Evolutionary conservation across 2,113 vertebrate species (phyloP).

Genomic region (Agapornis roseicollis): DNA sequence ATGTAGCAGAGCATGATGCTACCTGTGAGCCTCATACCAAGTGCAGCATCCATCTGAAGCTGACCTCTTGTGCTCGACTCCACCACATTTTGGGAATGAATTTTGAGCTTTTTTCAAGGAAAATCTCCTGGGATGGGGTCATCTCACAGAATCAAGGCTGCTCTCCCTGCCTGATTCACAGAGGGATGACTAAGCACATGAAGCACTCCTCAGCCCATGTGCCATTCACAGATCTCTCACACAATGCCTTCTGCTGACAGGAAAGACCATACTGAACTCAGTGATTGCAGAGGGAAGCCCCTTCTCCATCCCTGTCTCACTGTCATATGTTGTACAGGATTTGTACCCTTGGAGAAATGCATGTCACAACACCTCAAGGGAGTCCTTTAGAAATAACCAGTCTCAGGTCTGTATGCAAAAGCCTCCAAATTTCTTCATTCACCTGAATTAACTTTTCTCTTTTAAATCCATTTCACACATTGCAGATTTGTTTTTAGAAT

Average conservation of each 20-base stretch:
- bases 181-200: not conserved
- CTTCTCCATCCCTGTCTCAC: not conserved
- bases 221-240: not conserved
- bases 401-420: not conserved
- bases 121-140: not conserved
- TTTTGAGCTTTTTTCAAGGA: not conserved
- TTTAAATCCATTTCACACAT: not conserved
- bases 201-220: not conserved
- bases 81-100: not conserved
- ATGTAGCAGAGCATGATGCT: not conserved
- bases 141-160: not conserved
- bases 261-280: accelerated
- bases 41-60: not conserved
- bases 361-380: not conserved
- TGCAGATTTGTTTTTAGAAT: not conserved
- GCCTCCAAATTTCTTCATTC: not conserved
- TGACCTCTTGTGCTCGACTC: not conserved
- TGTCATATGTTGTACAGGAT: not conserved
- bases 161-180: not conserved
- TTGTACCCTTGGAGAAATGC: not conserved
- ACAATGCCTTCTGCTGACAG: not conserved
- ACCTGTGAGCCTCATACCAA: not conserved
- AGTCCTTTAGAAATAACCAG: not conserved
- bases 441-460: not conserved
- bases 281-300: accelerated